phyloP scores from a whole-genome alignment of 2,888 invertebrate genomes.

The Trichopoda pennipes region DNA sequence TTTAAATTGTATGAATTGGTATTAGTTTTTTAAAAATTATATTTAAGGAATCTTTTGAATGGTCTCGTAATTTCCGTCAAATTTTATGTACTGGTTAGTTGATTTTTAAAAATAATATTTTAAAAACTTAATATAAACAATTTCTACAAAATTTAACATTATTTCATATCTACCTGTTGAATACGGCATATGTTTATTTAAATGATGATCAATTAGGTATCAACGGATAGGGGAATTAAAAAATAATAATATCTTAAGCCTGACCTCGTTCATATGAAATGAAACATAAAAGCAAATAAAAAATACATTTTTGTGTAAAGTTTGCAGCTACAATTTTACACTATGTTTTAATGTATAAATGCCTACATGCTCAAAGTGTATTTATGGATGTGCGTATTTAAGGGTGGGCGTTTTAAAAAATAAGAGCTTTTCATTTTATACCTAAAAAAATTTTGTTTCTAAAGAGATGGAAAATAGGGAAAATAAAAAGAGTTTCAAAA shows the following conservation, averaged over 20 bases:
- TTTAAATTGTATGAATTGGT: no score
- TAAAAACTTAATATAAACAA: no score
- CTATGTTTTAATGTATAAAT: not conserved
- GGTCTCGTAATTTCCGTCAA: no score
- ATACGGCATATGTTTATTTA: no score
- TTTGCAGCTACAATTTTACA: no score
- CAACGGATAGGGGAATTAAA: not conserved
- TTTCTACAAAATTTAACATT: no score
- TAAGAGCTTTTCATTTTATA: conserved; percentile 23
- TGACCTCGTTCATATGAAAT: not conserved
- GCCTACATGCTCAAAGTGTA: conserved; percentile 3
- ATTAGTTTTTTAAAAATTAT: no score
- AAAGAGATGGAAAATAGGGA: conserved; percentile 1
- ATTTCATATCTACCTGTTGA: no score
- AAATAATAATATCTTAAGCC: not conserved
- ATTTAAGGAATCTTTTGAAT: no score
- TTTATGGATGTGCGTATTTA: conserved; percentile 7
- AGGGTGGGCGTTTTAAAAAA: conserved; percentile 46
- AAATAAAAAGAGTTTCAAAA: conserved; percentile 17
- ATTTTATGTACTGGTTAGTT: no score
- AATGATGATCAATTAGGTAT: not conserved
- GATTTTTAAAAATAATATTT: no score
- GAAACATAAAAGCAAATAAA: not conserved
- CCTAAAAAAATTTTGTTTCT: conserved; percentile 17
- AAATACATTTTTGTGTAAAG: not conserved